Conservation (phyloP, 1,140 invertebrate species). For the Bombus terrestris region DNA sequence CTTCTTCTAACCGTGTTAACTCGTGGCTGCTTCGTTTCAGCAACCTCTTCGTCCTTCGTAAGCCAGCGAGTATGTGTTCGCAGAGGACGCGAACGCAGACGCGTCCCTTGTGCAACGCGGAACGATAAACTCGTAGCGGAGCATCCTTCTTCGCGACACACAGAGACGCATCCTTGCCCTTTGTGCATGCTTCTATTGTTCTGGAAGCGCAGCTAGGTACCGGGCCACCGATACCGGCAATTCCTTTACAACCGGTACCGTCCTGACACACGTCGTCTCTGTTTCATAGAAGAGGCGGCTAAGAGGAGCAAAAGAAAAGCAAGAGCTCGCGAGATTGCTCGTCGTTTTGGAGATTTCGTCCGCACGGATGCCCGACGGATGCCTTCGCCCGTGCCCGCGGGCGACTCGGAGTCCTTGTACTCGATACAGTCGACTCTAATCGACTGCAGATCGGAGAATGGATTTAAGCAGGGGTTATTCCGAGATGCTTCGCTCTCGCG, state of each 20-base stretch:
- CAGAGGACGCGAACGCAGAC: constrained; percentile 15
- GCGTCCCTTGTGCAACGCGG: background rate
- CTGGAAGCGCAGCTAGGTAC: background rate
- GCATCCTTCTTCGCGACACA: constrained; percentile 40
- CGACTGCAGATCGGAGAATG: background rate
- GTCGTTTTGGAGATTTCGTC: background rate
- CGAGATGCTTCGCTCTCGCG: background rate
- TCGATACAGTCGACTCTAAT: background rate
- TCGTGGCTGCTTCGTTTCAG: background rate
- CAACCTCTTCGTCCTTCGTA: background rate
- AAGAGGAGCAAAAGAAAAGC: background rate
- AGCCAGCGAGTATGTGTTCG: background rate
- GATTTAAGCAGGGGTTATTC: background rate
- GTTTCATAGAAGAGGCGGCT: background rate
- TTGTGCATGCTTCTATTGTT: constrained; percentile 37
- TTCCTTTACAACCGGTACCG: constrained; percentile 1
- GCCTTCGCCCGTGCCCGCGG: background rate
- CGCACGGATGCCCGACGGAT: background rate
- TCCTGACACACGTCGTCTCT: background rate
- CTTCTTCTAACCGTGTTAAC: background rate
- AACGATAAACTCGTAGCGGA: constrained; percentile 26
- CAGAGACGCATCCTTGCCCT: constrained; percentile 35
- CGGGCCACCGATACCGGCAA: constrained; percentile 36
- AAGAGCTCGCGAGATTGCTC: background rate
- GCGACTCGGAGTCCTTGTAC: background rate